Evolutionary conservation across 2,888 invertebrate species (phyloP), one percentile per base, ranked within the genome.

Genomic region (Hedychridium roseum): DNA sequence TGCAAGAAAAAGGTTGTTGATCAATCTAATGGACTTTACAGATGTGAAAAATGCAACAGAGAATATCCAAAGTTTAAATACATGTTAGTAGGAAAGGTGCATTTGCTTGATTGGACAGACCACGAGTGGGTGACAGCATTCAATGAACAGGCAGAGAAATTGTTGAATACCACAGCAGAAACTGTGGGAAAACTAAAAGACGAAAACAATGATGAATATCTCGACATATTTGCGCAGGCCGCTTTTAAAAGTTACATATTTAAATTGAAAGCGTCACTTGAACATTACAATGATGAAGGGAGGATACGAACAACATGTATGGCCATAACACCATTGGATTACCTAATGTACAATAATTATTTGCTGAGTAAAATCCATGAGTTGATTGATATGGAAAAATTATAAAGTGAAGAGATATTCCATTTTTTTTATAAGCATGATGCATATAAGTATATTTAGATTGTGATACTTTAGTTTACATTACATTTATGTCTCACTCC

Each of bases 1-100:
- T 99, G 99, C 80, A 96, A 97, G 76, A 99, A 99, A 80, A 99
- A 99, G 80, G 83, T 80, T 57, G 41, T 94, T 5, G 96, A 97
- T 77, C 86, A 90, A 70, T 89, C 89, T 56, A 94, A 94, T 70
- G 94, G 93, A 0, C 83, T 88, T 73, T 98, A 87, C 80, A 84
- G 94, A 41, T 99, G 99, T 79, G 98, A 98, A 78, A 98, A 98
- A 79, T 99, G 99, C 77, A 87, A 89, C 69, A 83, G 86, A 43
- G 92, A 93, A 58, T 92, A 85, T 74, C 88, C 90, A 0, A 89
- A 89, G 63, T 97, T 88, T 78, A 93, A 92, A 71, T 94, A 93
- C 80, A 85, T 97, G 31, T 81, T 96, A 57, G 81, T 98, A 2
- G 45, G 31, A 5, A 53, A 95, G 94, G 85, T 89, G 60, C 92